A percentile compares a stretch with the other conserved stretches of the same genome.
Conservation (phyloP, 2,113 vertebrate genomes). For the Semnornis frantzii region DNA sequence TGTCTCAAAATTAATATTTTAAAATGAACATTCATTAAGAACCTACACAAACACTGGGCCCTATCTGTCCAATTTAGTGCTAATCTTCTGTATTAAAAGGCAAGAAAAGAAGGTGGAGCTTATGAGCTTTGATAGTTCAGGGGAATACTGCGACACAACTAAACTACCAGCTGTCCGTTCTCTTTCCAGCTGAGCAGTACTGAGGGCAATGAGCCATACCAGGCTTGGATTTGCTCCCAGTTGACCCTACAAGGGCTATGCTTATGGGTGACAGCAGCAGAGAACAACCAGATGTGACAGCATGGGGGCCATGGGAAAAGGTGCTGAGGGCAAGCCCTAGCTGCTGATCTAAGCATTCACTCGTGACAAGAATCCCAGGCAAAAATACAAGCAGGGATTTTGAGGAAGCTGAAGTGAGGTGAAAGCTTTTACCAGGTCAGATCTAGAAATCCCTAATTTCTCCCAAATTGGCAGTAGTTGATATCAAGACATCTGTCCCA, state of each 20-base stretch:
- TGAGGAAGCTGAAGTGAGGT: neutral
- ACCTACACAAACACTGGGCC: neutral
- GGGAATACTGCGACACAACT: neutral
- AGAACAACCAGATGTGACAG: constrained; percentile 10
- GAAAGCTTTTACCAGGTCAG: neutral
- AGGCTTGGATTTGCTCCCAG: neutral
- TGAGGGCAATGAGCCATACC: neutral
- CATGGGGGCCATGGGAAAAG: neutral
- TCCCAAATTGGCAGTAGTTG: neutral
- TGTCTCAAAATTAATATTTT: neutral
- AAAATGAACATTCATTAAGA: neutral
- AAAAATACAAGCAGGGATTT: neutral
- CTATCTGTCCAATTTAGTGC: neutral
- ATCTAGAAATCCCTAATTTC: neutral
- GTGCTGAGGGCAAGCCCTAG: neutral
- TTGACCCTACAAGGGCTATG: neutral
- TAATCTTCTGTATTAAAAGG: neutral
- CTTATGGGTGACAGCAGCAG: neutral
- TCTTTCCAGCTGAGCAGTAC: neutral
- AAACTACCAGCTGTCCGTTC: neutral
- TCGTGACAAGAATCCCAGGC: neutral
- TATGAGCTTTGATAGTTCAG: neutral
- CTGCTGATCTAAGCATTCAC: neutral
- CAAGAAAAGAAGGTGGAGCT: neutral
- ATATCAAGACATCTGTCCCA: neutral